A percentile compares a stretch with the other conserved stretches of the same genome.
These are phyloP conservation scores for Metridium senile DNA, from an alignment of 92 coral and sea anemone genomes.

Conservation along the genomic window DNA sequence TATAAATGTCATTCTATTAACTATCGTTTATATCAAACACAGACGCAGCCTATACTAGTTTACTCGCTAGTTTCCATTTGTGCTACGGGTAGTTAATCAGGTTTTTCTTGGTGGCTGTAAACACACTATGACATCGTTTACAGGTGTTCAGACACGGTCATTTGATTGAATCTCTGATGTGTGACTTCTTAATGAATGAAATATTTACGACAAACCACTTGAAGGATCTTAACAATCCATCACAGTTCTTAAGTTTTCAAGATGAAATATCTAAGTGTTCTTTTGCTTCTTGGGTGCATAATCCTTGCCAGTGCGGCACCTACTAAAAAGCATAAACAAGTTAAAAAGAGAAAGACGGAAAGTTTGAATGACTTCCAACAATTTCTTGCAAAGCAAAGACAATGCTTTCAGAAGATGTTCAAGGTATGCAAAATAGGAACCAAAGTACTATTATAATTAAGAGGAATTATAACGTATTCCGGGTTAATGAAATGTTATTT, in stretches of 20 bases:
- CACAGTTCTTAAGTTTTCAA: neutral
- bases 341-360: neutral
- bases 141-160: neutral
- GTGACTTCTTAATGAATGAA: neutral
- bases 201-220: neutral
- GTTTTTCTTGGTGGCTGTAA: slow-evolving; percentile 9
- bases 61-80: neutral
- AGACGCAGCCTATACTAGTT: too few species aligned
- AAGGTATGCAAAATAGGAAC: neutral
- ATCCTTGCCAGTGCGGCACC: neutral
- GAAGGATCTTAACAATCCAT: neutral
- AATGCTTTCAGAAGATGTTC: neutral
- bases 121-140: neutral
- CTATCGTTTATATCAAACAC: too few species aligned
- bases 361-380: neutral
- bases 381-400: neutral
- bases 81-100: neutral
- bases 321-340: neutral
- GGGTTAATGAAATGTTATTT: too few species aligned
- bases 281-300: neutral
- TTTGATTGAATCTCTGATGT: neutral
- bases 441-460: too few species aligned
- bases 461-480: neutral
- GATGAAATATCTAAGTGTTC: neutral
- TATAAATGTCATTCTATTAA: too few species aligned